Percentiles rank a stretch among this genome's conserved stretches.
Conservation (phyloP, 1,140 invertebrate species). For the Oppia nitens region DNA sequence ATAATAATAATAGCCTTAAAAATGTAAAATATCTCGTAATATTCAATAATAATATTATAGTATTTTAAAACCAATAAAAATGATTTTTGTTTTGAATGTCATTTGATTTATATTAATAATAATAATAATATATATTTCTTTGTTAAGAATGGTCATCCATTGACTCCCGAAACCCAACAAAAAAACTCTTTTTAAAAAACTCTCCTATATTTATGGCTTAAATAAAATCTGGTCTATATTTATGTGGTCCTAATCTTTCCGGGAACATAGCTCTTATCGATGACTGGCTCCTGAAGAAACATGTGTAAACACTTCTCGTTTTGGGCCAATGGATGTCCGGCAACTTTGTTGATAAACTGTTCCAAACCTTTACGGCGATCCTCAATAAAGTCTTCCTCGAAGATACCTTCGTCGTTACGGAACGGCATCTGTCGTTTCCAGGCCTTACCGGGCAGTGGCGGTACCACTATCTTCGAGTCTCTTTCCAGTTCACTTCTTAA, state of each 20-base stretch:
- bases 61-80: too few species aligned
- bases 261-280: conserved; percentile 98
- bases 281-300: conserved; percentile 91
- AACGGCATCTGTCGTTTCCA: conserved; percentile 97
- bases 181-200: too few species aligned
- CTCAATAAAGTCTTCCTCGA: conserved; percentile 99
- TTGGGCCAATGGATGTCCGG: conserved; percentile 97
- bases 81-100: too few species aligned
- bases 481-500: conserved; percentile 93
- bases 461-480: conserved; percentile 99
- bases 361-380: conserved; percentile 94
- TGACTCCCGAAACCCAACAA: too few species aligned
- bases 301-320: conserved; percentile 98
- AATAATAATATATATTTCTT: too few species aligned
- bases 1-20: too few species aligned
- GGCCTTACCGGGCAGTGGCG: conserved; percentile 73
- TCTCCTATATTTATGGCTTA: too few species aligned
- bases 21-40: too few species aligned
- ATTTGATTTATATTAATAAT: too few species aligned
- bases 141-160: too few species aligned
- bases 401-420: conserved; percentile 94
- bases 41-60: too few species aligned
- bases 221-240: too few species aligned
- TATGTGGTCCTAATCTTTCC: conserved; percentile 93
- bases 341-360: conserved; percentile 98